Percentiles rank a stretch among this genome's conserved stretches.
phyloP scores from a whole-genome alignment of 2,113 vertebrate genomes.

The Mustela lutreola region DNA sequence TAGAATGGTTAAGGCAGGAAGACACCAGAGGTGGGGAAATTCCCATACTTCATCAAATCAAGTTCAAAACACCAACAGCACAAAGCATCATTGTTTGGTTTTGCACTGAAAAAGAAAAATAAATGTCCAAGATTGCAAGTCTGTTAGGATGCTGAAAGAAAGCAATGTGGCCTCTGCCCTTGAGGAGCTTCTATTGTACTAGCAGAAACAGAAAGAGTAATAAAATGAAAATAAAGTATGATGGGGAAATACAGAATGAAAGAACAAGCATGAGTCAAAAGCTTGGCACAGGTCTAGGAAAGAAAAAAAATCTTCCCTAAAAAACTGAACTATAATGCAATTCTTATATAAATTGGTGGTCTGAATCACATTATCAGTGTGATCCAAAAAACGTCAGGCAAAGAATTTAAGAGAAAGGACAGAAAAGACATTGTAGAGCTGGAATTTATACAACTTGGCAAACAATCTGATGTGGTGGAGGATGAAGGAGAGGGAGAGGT shows the following conservation, averaged over 20 bases:
- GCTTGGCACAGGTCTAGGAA: neutral
- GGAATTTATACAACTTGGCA: slow-evolving; percentile 25
- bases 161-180: neutral
- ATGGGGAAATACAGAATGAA: neutral
- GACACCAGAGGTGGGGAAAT: neutral
- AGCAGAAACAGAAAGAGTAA: slow-evolving; percentile 45
- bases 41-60: neutral
- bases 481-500: neutral
- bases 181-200: neutral
- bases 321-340: slow-evolving; percentile 19
- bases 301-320: neutral
- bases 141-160: neutral
- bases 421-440: slow-evolving; percentile 42
- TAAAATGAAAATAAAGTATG: neutral
- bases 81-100: neutral
- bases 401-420: slow-evolving; percentile 38
- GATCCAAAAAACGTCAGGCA: slow-evolving; percentile 18
- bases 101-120: slow-evolving; percentile 7
- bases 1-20: neutral
- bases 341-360: slow-evolving; percentile 18
- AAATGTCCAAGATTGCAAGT: neutral
- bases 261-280: slow-evolving; percentile 9
- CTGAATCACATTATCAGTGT: neutral
- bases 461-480: neutral
- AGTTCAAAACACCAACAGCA: slow-evolving; percentile 8